Evolutionary conservation across 2,888 invertebrate genomes (phyloP).

Genomic region (Clostera curtula): DNA sequence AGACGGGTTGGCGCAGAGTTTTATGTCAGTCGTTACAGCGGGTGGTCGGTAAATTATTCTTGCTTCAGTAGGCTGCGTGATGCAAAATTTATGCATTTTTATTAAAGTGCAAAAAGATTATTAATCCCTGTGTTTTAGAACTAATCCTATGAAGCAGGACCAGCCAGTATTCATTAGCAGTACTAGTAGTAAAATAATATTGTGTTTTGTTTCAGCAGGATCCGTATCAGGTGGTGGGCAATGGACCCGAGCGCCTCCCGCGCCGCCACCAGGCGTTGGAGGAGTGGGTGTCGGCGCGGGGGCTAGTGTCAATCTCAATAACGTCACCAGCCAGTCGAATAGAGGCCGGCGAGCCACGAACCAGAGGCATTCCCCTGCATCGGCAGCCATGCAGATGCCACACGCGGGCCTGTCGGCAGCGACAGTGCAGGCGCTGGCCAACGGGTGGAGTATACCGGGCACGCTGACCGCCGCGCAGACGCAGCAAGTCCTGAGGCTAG

Average conservation of each 20-base stretch:
- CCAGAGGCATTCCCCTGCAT: slow-evolving; percentile 44
- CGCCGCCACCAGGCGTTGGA: slow-evolving; percentile 75
- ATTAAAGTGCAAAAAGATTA: too few relatives aligned
- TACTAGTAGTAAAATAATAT: slow-evolving; percentile 1
- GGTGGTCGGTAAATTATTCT: too few relatives aligned
- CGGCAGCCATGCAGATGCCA: slow-evolving; percentile 57
- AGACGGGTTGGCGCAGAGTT: too few relatives aligned
- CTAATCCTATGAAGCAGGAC: too few relatives aligned
- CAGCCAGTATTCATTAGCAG: too few relatives aligned
- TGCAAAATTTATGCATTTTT: too few relatives aligned
- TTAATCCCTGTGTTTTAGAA: too few relatives aligned
- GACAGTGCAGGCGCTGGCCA: slow-evolving; percentile 59
- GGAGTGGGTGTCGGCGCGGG: slow-evolving; percentile 31
- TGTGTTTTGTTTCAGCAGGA: slow-evolving; percentile 27
- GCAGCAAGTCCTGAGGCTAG: slow-evolving; percentile 67
- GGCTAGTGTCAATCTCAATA: slow-evolving; percentile 33
- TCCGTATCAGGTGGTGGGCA: slow-evolving; percentile 76
- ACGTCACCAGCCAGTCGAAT: slow-evolving; percentile 40
- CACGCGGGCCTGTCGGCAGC: slow-evolving; percentile 56
- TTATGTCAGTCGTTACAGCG: too few relatives aligned
- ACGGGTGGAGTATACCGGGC: slow-evolving; percentile 52
- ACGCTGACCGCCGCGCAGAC: slow-evolving; percentile 64
- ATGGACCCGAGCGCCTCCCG: slow-evolving; percentile 86
- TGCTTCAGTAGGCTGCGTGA: too few relatives aligned
- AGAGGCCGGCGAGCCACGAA: slow-evolving; percentile 45